Conservation (phyloP, 1,140 invertebrate genomes). For the Araneus ventricosus region DNA sequence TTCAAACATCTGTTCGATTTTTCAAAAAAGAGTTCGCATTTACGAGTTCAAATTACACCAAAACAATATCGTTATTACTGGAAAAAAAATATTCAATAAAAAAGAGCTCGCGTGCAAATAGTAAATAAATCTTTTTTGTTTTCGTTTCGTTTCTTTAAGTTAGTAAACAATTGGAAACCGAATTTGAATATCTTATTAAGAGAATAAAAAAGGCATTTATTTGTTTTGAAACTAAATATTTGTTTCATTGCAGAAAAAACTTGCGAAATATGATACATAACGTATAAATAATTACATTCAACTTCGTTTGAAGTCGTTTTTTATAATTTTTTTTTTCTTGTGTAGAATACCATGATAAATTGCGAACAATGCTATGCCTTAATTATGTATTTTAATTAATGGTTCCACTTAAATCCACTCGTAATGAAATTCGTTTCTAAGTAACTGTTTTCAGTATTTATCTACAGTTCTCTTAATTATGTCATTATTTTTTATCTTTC, state of each 20-base stretch:
- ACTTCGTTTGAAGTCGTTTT: constrained; percentile 14
- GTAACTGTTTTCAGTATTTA: not conserved
- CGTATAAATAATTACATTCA: constrained; percentile 25
- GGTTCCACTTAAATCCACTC: not conserved
- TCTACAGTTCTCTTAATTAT: not conserved
- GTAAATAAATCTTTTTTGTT: constrained; percentile 7
- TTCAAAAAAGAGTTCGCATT: constrained; percentile 59
- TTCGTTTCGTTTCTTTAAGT: not conserved
- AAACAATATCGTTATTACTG: constrained; percentile 67
- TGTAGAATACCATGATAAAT: constrained; percentile 21
- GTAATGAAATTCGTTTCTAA: not conserved
- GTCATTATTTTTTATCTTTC: not conserved
- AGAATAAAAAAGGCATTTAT: constrained; percentile 13
- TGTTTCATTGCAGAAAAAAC: not conserved
- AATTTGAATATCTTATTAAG: constrained; percentile 46
- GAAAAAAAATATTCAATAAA: constrained; percentile 11
- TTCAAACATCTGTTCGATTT: constrained; percentile 74
- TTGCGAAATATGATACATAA: not conserved
- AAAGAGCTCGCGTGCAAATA: not conserved
- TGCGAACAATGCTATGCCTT: not conserved
- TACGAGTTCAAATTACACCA: constrained; percentile 70
- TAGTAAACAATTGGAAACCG: constrained; percentile 31
- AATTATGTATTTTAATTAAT: constrained; percentile 24
- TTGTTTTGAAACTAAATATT: constrained; percentile 27
- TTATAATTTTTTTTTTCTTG: not conserved